Conservation (phyloP, 2,113 vertebrate genomes). For the Pelecanoides urinatrix region DNA sequence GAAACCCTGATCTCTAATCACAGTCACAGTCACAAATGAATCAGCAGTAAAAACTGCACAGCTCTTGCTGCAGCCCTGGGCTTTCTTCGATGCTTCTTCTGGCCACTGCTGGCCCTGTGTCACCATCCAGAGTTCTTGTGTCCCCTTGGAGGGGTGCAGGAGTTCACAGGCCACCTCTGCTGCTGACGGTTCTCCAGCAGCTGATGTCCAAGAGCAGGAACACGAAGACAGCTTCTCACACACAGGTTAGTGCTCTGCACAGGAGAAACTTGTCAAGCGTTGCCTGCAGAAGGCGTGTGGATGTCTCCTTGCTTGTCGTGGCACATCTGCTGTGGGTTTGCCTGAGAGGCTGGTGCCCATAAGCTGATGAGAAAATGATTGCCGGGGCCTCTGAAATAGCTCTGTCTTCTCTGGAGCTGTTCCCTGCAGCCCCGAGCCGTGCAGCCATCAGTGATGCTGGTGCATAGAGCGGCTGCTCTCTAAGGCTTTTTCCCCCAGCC, state of each 20-base stretch:
- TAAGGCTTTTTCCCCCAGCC: not conserved
- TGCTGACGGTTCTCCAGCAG: not conserved
- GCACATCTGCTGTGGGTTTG: not conserved
- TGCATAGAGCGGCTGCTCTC: not conserved
- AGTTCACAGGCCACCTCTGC: not conserved
- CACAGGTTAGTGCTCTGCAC: not conserved
- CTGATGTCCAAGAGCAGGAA: not conserved
- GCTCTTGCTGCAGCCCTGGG: not conserved
- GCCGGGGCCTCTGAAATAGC: rapidly evolving
- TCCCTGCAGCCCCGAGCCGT: not conserved
- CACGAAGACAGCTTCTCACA: not conserved
- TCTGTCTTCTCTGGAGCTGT: not conserved
- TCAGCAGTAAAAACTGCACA: not conserved
- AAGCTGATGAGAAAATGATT: not conserved
- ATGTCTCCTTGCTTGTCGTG: not conserved
- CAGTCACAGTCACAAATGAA: not conserved
- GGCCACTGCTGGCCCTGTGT: rapidly evolving
- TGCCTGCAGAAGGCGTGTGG: rapidly evolving
- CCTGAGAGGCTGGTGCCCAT: not conserved
- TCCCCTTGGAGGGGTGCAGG: not conserved
- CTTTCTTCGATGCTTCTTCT: not conserved
- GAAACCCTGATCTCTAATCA: not conserved
- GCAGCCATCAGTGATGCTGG: not conserved
- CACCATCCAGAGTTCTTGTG: not conserved
- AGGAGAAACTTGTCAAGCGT: not conserved